A percentile compares a stretch with the other conserved stretches of the same genome.
phyloP scores from a whole-genome alignment of 2,113 vertebrate genomes.

The Tretioscincus oriximinensis region DNA sequence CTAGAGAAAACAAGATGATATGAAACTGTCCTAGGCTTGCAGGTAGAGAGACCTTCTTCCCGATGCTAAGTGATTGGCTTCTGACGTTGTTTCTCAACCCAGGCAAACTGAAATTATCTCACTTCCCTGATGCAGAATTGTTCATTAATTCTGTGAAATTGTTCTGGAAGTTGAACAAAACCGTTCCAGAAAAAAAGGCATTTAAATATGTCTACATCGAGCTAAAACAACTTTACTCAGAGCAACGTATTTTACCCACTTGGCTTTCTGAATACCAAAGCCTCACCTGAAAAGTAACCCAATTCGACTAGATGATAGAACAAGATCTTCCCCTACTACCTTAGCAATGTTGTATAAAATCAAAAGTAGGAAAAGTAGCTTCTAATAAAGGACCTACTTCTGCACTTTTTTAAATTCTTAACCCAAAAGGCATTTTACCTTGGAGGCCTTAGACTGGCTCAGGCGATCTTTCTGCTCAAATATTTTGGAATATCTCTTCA shows the following conservation, averaged over 20 bases:
- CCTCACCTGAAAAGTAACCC: too few relatives aligned
- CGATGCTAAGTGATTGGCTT: background rate
- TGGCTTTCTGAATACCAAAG: background rate
- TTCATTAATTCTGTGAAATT: background rate
- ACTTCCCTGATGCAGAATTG: background rate
- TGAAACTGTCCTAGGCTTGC: background rate
- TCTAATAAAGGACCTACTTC: too few relatives aligned
- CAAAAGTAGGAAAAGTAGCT: too few relatives aligned
- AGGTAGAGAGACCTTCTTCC: too few relatives aligned
- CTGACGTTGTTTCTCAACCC: too few relatives aligned
- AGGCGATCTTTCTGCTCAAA: constrained; percentile 99
- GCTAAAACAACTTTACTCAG: rapidly evolving
- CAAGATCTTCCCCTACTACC: too few relatives aligned
- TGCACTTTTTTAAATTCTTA: background rate
- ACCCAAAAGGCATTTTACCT: constrained; percentile 73
- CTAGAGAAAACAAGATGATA: constrained; percentile 57
- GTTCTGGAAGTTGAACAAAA: background rate
- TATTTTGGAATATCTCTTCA: constrained; percentile 98
- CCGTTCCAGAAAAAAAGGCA: background rate
- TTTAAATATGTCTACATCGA: rapidly evolving
- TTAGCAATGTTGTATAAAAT: background rate
- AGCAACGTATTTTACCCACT: background rate
- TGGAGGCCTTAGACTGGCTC: constrained; percentile 98
- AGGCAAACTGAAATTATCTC: background rate
- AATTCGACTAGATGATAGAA: too few relatives aligned